These are phyloP conservation scores for Penaeus monodon DNA, from an alignment of 2,888 invertebrate genomes.

Conservation along the genomic window DNA sequence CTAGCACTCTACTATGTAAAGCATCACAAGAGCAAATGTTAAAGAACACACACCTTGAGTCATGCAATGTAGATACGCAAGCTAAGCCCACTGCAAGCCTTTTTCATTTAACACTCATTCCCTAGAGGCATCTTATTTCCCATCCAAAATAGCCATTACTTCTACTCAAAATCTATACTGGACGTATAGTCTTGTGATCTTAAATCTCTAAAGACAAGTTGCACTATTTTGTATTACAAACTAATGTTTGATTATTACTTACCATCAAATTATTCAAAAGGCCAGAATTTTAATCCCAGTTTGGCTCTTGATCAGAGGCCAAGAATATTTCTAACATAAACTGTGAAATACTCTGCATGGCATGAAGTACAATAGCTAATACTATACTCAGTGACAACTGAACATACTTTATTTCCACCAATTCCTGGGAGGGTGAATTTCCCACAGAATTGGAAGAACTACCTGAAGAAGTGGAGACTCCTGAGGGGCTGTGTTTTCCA, in stretches of 20 bases:
- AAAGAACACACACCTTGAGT: too few relatives aligned
- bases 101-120: too few relatives aligned
- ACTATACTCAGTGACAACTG: conserved; percentile 65
- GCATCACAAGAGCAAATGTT: too few relatives aligned
- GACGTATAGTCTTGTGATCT: too few relatives aligned
- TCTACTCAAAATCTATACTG: too few relatives aligned
- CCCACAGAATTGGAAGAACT: conserved; percentile 23
- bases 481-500: conserved; percentile 10
- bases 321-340: conserved; percentile 64
- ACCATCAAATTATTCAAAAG: neutral
- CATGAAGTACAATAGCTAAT: conserved; percentile 64
- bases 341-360: conserved; percentile 63
- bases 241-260: neutral
- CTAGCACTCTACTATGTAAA: too few relatives aligned
- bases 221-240: too few relatives aligned
- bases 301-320: conserved; percentile 46
- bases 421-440: conserved; percentile 37
- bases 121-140: too few relatives aligned
- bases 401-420: conserved; percentile 63
- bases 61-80: too few relatives aligned
- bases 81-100: too few relatives aligned
- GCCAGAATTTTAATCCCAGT: conserved; percentile 35
- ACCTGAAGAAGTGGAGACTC: neutral
- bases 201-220: too few relatives aligned
- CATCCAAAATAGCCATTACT: too few relatives aligned